Evolutionary conservation across 1,140 invertebrate species (phyloP).

Genomic region (Hyles vespertilio): DNA sequence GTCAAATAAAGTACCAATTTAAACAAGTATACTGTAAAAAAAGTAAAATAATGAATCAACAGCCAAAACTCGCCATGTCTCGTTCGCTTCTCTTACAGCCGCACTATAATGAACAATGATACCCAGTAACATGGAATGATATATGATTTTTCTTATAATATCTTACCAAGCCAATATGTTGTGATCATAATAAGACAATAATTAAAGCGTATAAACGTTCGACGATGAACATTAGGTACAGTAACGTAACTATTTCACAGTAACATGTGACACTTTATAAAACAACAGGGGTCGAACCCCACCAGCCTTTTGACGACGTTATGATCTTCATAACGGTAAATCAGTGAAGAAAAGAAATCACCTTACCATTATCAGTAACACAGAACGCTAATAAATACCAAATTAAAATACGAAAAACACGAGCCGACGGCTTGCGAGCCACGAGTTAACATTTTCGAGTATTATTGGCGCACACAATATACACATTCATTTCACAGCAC

Average conservation of each 20-base stretch:
- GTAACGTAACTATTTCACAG: too few species aligned
- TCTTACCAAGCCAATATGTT: constrained; percentile 42
- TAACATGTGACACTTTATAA: too few species aligned
- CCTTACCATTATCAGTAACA: too few species aligned
- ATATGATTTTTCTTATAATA: constrained; percentile 39
- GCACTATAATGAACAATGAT: constrained; percentile 16
- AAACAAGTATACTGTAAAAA: not conserved
- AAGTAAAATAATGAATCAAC: constrained; percentile 20
- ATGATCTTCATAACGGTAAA: too few species aligned
- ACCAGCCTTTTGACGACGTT: too few species aligned
- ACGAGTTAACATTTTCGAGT: constrained; percentile 2
- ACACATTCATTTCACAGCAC: constrained; percentile 1
- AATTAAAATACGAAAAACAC: too few species aligned
- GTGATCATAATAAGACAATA: constrained; percentile 36
- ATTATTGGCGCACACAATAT: constrained; percentile 4
- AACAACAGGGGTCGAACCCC: too few species aligned
- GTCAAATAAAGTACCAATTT: constrained; percentile 27
- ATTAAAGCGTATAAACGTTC: constrained; percentile 46
- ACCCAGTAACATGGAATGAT: constrained; percentile 48
- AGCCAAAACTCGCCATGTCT: constrained; percentile 22
- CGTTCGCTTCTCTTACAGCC: constrained; percentile 15
- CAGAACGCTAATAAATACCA: too few species aligned
- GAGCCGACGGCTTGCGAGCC: not conserved
- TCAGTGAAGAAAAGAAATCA: too few species aligned
- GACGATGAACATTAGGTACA: constrained; percentile 20